These are phyloP conservation scores for Triplophysa tibetana DNA, from an alignment of 2,113 vertebrate genomes.

Conservation along the genomic window DNA sequence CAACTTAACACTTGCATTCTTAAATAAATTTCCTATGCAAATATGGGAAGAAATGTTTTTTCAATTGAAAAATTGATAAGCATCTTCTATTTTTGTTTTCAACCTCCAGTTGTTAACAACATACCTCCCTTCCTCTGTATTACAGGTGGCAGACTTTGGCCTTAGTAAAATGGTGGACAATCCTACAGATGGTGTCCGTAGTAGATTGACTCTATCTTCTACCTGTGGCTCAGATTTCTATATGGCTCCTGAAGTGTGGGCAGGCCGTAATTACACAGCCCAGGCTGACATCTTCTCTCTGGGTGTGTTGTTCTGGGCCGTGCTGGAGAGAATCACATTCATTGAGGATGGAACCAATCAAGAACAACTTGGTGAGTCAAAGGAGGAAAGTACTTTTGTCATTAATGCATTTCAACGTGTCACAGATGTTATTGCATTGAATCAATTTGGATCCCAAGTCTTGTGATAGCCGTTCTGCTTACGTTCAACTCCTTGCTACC, in stretches of 20 bases:
- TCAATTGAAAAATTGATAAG: too few relatives aligned
- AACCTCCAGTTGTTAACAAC: background rate
- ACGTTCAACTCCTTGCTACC: too few relatives aligned
- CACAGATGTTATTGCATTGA: background rate
- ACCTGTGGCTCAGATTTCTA: constrained; percentile 97
- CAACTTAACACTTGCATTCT: too few relatives aligned
- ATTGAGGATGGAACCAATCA: constrained; percentile 87
- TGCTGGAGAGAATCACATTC: constrained; percentile 95
- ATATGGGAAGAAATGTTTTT: too few relatives aligned
- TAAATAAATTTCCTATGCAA: background rate
- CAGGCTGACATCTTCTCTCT: constrained; percentile 98
- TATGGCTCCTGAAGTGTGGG: constrained; percentile 98
- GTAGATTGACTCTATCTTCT: constrained; percentile 89
- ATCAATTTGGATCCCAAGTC: background rate
- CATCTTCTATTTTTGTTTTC: too few relatives aligned
- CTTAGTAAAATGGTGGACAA: constrained; percentile 90
- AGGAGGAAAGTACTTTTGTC: background rate
- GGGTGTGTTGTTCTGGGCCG: constrained; percentile 96
- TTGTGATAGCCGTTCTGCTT: background rate
- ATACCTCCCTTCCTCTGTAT: background rate
- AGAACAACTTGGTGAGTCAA: constrained; percentile 86
- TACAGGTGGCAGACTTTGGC: constrained; percentile 91
- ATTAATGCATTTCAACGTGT: background rate
- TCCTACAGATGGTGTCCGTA: constrained; percentile 70
- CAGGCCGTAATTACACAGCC: constrained; percentile 90